Percentiles rank a stretch among this genome's conserved stretches.
Conservation (phyloP, 2,888 invertebrate species). For the Drosophila greeni region DNA sequence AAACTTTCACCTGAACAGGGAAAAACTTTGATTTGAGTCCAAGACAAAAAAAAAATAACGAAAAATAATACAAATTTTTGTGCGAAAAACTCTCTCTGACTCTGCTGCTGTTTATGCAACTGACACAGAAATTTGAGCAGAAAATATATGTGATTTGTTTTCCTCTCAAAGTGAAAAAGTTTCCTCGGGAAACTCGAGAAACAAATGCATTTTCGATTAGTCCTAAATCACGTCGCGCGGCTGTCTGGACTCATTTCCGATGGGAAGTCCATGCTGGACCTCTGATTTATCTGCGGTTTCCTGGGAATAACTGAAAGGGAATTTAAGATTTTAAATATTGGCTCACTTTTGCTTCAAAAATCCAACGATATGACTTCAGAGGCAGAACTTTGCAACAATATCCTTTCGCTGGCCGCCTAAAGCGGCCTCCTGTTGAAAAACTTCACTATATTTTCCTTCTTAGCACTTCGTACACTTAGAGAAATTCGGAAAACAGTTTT, state of each 20-base stretch:
- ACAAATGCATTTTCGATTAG: slow-evolving; percentile 71
- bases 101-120: slow-evolving; percentile 34
- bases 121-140: slow-evolving; percentile 41
- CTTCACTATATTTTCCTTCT: slow-evolving; percentile 8
- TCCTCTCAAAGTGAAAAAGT: slow-evolving; percentile 37
- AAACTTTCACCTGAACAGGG: slow-evolving; percentile 34
- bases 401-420: slow-evolving; percentile 18
- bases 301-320: neutral
- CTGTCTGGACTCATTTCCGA: slow-evolving; percentile 63
- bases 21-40: slow-evolving; percentile 52
- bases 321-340: neutral
- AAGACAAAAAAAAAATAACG: slow-evolving; percentile 15
- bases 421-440: slow-evolving; percentile 25
- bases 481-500: slow-evolving; percentile 3
- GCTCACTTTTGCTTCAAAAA: slow-evolving; percentile 9
- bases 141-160: slow-evolving; percentile 26
- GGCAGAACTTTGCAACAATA: neutral
- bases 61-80: slow-evolving; percentile 19
- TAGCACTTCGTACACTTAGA: slow-evolving; percentile 11
- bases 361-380: neutral
- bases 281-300: slow-evolving; percentile 55
- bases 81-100: slow-evolving; percentile 3
- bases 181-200: slow-evolving; percentile 30
- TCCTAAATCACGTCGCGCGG: slow-evolving; percentile 66
- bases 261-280: slow-evolving; percentile 58